Evolutionary conservation across 2,797 vertebrate species (phyloP).

Genomic region (Lerista edwardsae): DNA sequence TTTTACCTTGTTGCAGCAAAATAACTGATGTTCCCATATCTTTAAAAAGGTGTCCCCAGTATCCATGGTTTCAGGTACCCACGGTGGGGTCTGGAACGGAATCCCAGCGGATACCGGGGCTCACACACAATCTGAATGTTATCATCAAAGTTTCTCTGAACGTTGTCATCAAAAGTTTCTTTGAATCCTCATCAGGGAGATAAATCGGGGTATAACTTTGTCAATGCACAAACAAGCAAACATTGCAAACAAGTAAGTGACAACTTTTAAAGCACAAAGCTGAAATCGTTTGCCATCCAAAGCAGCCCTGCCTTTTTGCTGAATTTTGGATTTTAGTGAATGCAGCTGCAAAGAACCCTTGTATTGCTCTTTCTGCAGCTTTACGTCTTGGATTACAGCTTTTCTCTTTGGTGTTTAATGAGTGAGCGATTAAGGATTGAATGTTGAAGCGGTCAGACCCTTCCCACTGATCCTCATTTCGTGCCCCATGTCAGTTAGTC

Average conservation of each 20-base stretch:
- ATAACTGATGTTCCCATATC: no score
- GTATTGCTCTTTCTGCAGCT: conserved; percentile 37
- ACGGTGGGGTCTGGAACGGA: no score
- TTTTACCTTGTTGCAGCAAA: no score
- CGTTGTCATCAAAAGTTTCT: no score
- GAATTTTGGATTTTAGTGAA: conserved; percentile 44
- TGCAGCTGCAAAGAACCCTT: conserved; percentile 47
- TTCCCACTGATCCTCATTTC: not conserved
- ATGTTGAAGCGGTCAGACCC: conserved; percentile 31
- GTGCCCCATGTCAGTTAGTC: not conserved
- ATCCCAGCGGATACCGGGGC: no score
- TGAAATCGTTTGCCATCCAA: conserved; percentile 2
- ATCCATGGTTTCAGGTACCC: no score
- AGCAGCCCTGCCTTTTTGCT: conserved; percentile 48
- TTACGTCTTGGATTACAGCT: conserved; percentile 47
- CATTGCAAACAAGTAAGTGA: not conserved
- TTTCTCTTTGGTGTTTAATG: conserved; percentile 51
- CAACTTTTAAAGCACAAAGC: conserved; percentile 4
- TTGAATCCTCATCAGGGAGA: no score
- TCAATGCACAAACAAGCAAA: no score
- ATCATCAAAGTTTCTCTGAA: no score
- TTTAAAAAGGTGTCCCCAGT: no score
- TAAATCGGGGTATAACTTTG: no score
- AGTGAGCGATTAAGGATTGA: conserved; percentile 32
- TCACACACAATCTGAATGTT: not conserved